Conservation (phyloP, 2,113 vertebrate species). For the Montifringilla adamsi region DNA sequence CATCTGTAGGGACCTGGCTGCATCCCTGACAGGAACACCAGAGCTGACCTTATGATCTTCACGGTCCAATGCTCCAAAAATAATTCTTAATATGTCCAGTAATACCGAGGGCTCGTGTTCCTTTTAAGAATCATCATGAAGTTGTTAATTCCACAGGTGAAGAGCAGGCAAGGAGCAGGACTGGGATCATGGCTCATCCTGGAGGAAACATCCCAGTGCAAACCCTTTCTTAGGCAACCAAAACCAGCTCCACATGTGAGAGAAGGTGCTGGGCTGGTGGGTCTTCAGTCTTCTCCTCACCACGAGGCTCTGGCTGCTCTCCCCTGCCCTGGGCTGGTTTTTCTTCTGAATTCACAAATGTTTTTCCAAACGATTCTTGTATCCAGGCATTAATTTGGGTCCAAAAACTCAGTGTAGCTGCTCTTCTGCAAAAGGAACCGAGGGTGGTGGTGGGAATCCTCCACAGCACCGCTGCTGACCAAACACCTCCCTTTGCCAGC, state of each 20-base stretch:
- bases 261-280: background rate
- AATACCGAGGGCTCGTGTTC: background rate
- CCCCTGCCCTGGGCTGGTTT: background rate
- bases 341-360: background rate
- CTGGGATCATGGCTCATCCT: background rate
- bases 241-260: rapidly evolving
- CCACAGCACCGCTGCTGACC: background rate
- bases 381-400: rapidly evolving
- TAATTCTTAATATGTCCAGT: background rate
- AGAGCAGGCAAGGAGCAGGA: background rate
- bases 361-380: background rate
- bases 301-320: background rate
- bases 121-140: background rate
- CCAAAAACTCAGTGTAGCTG: background rate
- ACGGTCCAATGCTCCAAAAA: background rate
- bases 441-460: background rate
- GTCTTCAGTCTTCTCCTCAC: background rate
- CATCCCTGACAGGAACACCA: background rate
- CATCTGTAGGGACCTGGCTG: background rate
- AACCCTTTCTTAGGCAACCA: background rate
- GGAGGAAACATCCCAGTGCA: background rate
- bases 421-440: background rate
- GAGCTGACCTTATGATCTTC: background rate
- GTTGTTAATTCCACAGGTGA: background rate
- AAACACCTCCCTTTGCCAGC: background rate